phyloP scores from a whole-genome alignment of 1,140 invertebrate species.

The Dendroctonus ponderosae region DNA sequence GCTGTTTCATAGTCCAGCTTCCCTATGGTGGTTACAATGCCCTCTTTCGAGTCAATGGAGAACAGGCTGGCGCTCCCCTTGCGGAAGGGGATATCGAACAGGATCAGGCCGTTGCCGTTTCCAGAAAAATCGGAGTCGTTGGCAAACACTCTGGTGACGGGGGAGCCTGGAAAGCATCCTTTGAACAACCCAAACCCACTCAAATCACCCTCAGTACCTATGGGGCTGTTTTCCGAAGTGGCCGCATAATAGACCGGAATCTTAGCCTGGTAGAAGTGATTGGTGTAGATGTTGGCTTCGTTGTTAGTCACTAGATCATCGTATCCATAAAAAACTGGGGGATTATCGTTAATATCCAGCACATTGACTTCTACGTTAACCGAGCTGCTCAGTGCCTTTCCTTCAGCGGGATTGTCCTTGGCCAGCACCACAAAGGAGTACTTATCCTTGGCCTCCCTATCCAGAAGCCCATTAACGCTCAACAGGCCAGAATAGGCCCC shows the following conservation, averaged over 20 bases:
- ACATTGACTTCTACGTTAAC: slow-evolving; percentile 79
- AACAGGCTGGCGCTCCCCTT: slow-evolving; percentile 67
- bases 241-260: slow-evolving; percentile 71
- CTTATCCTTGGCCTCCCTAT: slow-evolving; percentile 70
- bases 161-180: slow-evolving; percentile 48
- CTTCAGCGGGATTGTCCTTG: slow-evolving; percentile 64
- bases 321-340: slow-evolving; percentile 70
- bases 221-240: slow-evolving; percentile 65
- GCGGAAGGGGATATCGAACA: slow-evolving; percentile 66
- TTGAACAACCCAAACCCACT: no score
- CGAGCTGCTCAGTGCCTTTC: slow-evolving; percentile 61
- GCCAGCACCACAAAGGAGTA: slow-evolving; percentile 76
- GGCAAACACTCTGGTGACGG: slow-evolving; percentile 71
- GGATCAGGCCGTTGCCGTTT: slow-evolving; percentile 78
- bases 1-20: slow-evolving; percentile 72
- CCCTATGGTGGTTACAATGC: slow-evolving; percentile 70
- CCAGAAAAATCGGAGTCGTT: slow-evolving; percentile 81
- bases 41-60: slow-evolving; percentile 76
- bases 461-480: slow-evolving; percentile 71
- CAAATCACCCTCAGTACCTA: slow-evolving; percentile 51
- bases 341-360: slow-evolving; percentile 77
- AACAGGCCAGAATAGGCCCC: slow-evolving; percentile 71
- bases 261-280: slow-evolving; percentile 55
- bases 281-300: slow-evolving; percentile 52
- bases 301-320: slow-evolving; percentile 58